Evolutionary conservation across 1,140 invertebrate genomes (phyloP).

Genomic region (Phymorhynchus buccinoides): DNA sequence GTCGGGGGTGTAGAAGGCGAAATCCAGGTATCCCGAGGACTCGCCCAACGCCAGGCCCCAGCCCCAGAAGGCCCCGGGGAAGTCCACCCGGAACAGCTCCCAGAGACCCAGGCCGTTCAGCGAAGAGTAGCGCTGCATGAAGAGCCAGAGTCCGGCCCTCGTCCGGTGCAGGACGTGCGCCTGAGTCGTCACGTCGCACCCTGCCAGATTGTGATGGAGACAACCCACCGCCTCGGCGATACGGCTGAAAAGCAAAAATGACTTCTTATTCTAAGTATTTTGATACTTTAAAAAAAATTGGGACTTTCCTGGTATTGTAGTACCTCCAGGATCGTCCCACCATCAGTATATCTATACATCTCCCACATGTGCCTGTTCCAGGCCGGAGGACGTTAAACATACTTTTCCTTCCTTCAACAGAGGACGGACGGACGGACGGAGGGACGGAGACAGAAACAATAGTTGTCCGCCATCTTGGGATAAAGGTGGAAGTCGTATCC

Average conservation of each 20-base stretch:
- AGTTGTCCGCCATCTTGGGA: too few relatives aligned
- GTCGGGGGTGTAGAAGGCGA: background rate
- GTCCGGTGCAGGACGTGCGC: background rate
- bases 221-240: background rate
- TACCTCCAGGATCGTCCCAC: too few relatives aligned
- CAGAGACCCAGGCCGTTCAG: background rate
- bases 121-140: background rate
- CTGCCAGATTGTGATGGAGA: background rate
- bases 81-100: background rate
- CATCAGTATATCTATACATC: too few relatives aligned
- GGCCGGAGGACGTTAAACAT: too few relatives aligned
- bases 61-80: background rate
- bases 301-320: too few relatives aligned
- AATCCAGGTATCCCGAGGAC: background rate
- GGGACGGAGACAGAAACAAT: too few relatives aligned
- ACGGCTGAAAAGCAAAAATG: background rate
- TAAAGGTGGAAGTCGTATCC: too few relatives aligned
- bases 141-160: background rate
- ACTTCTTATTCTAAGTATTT: too few relatives aligned
- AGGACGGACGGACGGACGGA: too few relatives aligned
- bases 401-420: too few relatives aligned
- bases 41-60: background rate
- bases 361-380: too few relatives aligned
- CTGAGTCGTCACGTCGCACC: background rate
- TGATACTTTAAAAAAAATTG: too few relatives aligned